A percentile compares a stretch with the other conserved stretches of the same genome.
phyloP scores from a whole-genome alignment of 2,113 vertebrate genomes.

The Poecile atricapillus region DNA sequence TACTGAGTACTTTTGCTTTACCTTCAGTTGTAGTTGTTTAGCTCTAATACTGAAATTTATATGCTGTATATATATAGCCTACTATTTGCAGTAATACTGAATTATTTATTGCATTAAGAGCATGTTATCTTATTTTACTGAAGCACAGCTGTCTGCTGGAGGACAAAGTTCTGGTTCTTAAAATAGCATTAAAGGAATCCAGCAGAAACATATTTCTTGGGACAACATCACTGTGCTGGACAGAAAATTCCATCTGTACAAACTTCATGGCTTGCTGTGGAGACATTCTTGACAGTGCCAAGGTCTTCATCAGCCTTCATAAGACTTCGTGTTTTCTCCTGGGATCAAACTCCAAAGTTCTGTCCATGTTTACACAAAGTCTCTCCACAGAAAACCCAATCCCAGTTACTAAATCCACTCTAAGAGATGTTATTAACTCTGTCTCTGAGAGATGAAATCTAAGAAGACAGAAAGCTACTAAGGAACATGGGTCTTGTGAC shows the following conservation, averaged over 20 bases:
- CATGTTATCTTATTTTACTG: neutral
- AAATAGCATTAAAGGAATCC: neutral
- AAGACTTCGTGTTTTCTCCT: neutral
- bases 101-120: neutral
- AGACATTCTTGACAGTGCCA: neutral
- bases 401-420: neutral
- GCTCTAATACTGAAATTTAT: neutral
- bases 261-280: neutral
- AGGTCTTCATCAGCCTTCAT: neutral
- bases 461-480: neutral
- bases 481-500: neutral
- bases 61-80: neutral
- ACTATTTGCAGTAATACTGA: neutral
- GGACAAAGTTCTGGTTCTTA: neutral
- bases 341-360: neutral
- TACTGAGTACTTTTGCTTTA: neutral
- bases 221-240: neutral
- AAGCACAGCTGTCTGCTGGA: neutral
- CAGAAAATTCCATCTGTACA: rapidly evolving
- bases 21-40: neutral
- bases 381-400: neutral
- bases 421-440: neutral
- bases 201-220: neutral
- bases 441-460: neutral
- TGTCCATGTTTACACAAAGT: neutral